Base-by-base conservation (phyloP, 2,797 vertebrate genomes). In the Fistularia tabacaria region DNA sequence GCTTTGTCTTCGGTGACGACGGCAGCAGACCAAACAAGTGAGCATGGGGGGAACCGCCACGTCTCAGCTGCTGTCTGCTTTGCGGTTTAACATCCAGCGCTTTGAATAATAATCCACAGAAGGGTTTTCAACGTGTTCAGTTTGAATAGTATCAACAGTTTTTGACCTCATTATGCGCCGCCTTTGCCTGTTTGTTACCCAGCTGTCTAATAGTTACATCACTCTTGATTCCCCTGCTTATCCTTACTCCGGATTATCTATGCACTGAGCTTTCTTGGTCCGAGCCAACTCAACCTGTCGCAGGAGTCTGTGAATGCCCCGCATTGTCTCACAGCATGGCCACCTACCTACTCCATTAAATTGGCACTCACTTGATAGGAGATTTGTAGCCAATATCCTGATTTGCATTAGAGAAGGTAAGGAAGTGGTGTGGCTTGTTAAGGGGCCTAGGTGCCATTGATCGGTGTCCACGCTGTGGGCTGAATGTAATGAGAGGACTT, bases 371-470 rank as follows among this genome's bases (percentile, higher is more conserved):
- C 84, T 87, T 83, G 82, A 87, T 87, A 57, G 73, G 71, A 88
- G 84, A 79, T 86, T 83, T 84, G 83, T 86, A 78, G 77, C 83
- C 85, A 85, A 87, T 88, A 90, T 82, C 76, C 83, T 85, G 83
- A 90, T 91, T 87, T 85, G 82, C 85, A 88, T 90, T 81, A 76
- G 69, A 81, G 79, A 82, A 89, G 76, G 83, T 80, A 77, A 83
- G 81, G 84, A 84, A 87, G 78, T 87, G 76, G 78, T 74, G 73
- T 74, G 74, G 74, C 84, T 89, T 85, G 82, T 90, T 87, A 84
- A 86, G 62, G 80, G 59, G 72, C 70, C 69, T 77, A 74, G 79
- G 75, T 57, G 60, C 66, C 79, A 88, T 85, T 89, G 88, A 92
- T 89, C 74, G 57, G 73, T 62, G 74, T 80, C 62, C 60, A 71